phyloP scores from a whole-genome alignment of 2,888 invertebrate species.

The Eustalomyia histrio region DNA sequence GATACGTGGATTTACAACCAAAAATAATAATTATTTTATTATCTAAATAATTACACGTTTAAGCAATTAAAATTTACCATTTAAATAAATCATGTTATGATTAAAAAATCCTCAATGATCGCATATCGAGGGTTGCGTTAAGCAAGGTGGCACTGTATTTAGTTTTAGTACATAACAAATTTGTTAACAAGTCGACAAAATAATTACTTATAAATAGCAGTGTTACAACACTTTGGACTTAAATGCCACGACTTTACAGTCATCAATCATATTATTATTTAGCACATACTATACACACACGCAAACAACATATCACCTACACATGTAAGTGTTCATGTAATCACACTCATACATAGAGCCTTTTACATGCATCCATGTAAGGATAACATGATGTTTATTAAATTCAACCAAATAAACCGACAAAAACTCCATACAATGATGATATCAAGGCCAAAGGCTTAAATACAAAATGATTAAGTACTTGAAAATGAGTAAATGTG shows the following conservation, averaged over 20 bases:
- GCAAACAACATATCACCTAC: conserved; percentile 6
- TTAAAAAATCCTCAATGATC: too few relatives aligned
- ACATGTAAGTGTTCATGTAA: conserved; percentile 38
- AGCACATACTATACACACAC: background rate
- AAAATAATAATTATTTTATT: too few relatives aligned
- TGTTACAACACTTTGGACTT: conserved; percentile 21
- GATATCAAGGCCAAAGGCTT: conserved; percentile 61
- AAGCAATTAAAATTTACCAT: too few relatives aligned
- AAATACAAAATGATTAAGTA: conserved; percentile 64
- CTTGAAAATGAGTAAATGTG: conserved; percentile 43
- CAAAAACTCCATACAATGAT: conserved; percentile 19
- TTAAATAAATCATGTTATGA: too few relatives aligned
- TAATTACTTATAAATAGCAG: conserved; percentile 43
- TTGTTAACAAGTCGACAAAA: conserved; percentile 18
- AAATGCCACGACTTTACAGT: conserved; percentile 17
- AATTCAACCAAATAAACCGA: conserved; percentile 54
- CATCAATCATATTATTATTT: conserved; percentile 45
- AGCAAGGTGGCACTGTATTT: too few relatives aligned
- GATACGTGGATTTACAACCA: too few relatives aligned
- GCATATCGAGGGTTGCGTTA: too few relatives aligned
- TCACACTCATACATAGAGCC: conserved; percentile 27
- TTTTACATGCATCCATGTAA: conserved; percentile 41
- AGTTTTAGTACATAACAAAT: background rate
- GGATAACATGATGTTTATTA: conserved; percentile 54
- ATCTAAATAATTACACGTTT: too few relatives aligned